Conservation (phyloP, 1,140 invertebrate species). For the Pseudomyrmex gracilis region DNA sequence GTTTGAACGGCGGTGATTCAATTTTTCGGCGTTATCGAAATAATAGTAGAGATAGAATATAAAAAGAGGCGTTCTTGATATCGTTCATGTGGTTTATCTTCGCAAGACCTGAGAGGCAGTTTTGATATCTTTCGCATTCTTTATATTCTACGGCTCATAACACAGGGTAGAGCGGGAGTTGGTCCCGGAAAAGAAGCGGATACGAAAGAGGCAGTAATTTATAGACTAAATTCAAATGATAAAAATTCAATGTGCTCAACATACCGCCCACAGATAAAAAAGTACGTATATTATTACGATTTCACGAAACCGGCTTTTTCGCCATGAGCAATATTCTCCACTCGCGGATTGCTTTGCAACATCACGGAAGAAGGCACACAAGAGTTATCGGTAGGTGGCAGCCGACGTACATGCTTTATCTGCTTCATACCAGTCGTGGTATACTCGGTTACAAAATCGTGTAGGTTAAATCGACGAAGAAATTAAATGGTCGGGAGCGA, state of each 20-base stretch:
- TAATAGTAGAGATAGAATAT: too few species aligned
- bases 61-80: too few species aligned
- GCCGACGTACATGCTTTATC: constrained; percentile 54
- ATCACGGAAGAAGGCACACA: constrained; percentile 23
- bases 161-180: too few species aligned
- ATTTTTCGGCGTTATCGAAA: too few species aligned
- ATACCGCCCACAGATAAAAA: background rate
- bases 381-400: constrained; percentile 57
- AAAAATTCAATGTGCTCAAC: background rate
- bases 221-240: background rate
- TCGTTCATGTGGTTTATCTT: too few species aligned
- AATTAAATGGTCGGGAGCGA: constrained; percentile 60
- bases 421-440: constrained; percentile 48
- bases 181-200: too few species aligned
- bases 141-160: background rate
- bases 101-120: too few species aligned
- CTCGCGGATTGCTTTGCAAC: constrained; percentile 26
- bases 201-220: background rate
- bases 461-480: constrained; percentile 69
- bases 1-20: background rate
- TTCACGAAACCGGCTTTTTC: constrained; percentile 4
- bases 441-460: constrained; percentile 39
- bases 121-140: too few species aligned
- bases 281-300: constrained; percentile 9
- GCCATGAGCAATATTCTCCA: constrained; percentile 50